Conservation (phyloP, 2,113 vertebrate species). For the Petroica traversi region DNA sequence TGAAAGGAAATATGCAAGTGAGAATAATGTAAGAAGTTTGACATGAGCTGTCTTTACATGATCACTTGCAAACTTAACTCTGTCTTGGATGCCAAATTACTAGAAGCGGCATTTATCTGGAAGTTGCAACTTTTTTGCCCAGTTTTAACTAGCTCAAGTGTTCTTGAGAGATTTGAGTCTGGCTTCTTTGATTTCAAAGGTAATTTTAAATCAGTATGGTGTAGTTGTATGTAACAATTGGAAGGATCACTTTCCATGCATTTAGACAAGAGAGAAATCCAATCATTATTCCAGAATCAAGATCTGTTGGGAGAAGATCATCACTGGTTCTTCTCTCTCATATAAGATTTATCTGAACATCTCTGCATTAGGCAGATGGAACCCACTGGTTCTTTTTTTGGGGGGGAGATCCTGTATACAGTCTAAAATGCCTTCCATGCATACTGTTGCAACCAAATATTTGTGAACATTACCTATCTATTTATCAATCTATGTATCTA, state of each 20-base stretch:
- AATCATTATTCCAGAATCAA: neutral
- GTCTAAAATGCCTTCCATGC: neutral
- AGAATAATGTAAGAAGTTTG: neutral
- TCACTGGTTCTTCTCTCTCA: neutral
- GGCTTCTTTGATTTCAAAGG: neutral
- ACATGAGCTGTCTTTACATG: neutral
- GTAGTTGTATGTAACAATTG: neutral
- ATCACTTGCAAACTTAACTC: neutral
- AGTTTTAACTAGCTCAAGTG: neutral
- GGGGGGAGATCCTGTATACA: neutral
- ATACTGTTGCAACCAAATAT: neutral
- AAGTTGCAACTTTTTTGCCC: neutral
- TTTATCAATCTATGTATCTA: neutral
- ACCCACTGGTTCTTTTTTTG: neutral
- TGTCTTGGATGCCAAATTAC: neutral
- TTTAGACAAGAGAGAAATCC: neutral
- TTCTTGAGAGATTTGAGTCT: neutral
- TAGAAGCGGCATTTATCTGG: neutral
- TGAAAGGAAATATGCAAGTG: neutral
- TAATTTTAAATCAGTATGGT: neutral
- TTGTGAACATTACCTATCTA: no score
- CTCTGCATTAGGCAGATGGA: neutral
- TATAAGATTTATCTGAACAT: neutral
- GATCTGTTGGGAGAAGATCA: neutral
- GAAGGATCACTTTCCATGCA: neutral